phyloP scores from a whole-genome alignment of 2,113 vertebrate species.

The Ammospiza nelsoni region DNA sequence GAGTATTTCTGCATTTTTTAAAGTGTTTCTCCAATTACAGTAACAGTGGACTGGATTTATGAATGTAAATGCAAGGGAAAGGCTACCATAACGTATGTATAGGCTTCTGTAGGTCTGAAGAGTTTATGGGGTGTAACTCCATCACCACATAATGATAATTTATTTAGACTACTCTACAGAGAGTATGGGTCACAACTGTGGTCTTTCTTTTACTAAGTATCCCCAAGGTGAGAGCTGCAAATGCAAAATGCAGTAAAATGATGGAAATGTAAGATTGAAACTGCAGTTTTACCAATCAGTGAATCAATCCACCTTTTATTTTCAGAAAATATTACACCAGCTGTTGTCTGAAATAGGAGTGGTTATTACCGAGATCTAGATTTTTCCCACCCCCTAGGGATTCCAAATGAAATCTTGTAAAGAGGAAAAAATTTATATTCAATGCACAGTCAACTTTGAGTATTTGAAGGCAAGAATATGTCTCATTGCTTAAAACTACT shows the following conservation, averaged over 20 bases:
- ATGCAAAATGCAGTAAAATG: neutral
- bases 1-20: neutral
- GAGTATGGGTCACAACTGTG: neutral
- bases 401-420: neutral
- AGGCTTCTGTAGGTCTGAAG: neutral
- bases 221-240: neutral
- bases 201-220: neutral
- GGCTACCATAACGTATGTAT: neutral
- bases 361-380: neutral
- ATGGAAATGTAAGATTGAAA: neutral
- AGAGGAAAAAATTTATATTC: neutral
- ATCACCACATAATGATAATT: neutral
- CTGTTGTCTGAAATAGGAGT: neutral
- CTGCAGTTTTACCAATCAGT: neutral
- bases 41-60: neutral
- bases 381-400: neutral
- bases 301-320: neutral
- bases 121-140: neutral
- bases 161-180: neutral
- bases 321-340: neutral
- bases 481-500: neutral
- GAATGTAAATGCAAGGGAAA: neutral
- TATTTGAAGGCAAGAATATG: constrained; percentile 31
- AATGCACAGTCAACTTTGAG: neutral
- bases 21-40: neutral